Evolutionary conservation across 2,113 vertebrate genomes (phyloP).

Genomic region (Lophius piscatorius): DNA sequence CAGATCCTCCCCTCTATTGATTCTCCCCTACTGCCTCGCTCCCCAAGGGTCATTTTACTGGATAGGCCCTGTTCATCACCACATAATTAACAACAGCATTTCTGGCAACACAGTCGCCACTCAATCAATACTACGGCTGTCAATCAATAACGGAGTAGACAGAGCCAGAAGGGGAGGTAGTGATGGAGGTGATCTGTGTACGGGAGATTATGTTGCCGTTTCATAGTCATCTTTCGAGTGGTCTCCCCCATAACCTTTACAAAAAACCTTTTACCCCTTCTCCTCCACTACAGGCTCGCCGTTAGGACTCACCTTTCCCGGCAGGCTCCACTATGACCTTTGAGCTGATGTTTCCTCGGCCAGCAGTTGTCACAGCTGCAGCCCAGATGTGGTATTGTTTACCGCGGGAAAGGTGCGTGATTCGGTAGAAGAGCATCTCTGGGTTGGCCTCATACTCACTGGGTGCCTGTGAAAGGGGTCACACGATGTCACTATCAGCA

Average conservation of each 20-base stretch:
- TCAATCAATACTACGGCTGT: constrained; percentile 75
- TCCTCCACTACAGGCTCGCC: constrained; percentile 30
- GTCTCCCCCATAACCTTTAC: constrained; percentile 60
- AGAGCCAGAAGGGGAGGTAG: constrained; percentile 30
- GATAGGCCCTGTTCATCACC: constrained; percentile 78
- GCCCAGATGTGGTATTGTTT: constrained; percentile 98
- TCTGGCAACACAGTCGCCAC: constrained; percentile 62
- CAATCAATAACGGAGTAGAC: constrained; percentile 69
- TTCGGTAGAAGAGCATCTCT: constrained; percentile 94
- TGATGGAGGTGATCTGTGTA: constrained; percentile 31
- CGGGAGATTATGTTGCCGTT: constrained; percentile 24
- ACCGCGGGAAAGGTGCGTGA: constrained; percentile 91
- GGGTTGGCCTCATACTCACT: constrained; percentile 98
- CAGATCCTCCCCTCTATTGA: constrained; percentile 76
- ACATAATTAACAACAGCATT: constrained; percentile 81
- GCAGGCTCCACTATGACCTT: constrained; percentile 96
- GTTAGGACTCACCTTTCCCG: constrained; percentile 86
- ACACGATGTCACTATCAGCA: constrained; percentile 35
- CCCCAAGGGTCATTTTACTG: constrained; percentile 78
- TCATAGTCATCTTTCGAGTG: constrained; percentile 31
- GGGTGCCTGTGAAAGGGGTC: constrained; percentile 84
- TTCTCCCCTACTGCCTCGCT: constrained; percentile 55
- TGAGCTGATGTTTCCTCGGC: constrained; percentile 95
- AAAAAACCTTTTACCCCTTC: constrained; percentile 44
- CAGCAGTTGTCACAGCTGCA: constrained; percentile 94